phyloP scores from a whole-genome alignment of 2,888 invertebrate species.

The Archips crataeganus region DNA sequence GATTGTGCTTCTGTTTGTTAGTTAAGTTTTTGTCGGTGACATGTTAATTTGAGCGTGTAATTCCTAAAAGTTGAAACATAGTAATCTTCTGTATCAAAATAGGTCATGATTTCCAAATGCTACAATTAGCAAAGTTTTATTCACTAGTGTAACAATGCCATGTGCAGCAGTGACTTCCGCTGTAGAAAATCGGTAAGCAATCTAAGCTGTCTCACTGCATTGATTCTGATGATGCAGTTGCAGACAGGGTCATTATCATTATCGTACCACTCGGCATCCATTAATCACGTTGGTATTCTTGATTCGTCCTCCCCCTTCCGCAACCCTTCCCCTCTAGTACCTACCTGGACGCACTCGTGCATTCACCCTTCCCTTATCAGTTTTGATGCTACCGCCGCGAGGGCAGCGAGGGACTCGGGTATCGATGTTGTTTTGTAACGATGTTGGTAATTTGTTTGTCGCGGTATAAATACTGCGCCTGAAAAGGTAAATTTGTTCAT shows the following conservation, averaged over 20 bases:
- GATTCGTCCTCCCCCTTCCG: constrained; percentile 55
- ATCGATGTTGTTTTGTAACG: background rate
- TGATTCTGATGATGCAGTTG: constrained; percentile 78
- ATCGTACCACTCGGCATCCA: constrained; percentile 76
- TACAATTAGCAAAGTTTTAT: background rate
- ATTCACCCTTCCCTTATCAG: constrained; percentile 84
- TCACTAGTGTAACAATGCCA: background rate
- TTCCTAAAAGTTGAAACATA: too few relatives aligned
- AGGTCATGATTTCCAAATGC: background rate
- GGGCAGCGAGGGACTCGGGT: constrained; percentile 66
- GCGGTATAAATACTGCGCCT: background rate
- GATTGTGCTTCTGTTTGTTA: too few relatives aligned
- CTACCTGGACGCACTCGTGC: constrained; percentile 83
- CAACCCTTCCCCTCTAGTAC: constrained; percentile 64
- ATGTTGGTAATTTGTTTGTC: background rate
- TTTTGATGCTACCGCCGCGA: constrained; percentile 70
- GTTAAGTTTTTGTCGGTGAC: too few relatives aligned
- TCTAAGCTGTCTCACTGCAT: constrained; percentile 54
- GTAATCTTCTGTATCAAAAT: too few relatives aligned
- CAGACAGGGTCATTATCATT: constrained; percentile 82
- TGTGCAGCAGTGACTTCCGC: background rate
- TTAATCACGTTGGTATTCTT: constrained; percentile 83
- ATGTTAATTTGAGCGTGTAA: too few relatives aligned
- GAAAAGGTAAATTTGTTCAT: background rate
- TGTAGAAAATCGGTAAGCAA: constrained; percentile 9